phyloP scores from a whole-genome alignment of 2,113 vertebrate species.

The Hippoglossus stenolepis region DNA sequence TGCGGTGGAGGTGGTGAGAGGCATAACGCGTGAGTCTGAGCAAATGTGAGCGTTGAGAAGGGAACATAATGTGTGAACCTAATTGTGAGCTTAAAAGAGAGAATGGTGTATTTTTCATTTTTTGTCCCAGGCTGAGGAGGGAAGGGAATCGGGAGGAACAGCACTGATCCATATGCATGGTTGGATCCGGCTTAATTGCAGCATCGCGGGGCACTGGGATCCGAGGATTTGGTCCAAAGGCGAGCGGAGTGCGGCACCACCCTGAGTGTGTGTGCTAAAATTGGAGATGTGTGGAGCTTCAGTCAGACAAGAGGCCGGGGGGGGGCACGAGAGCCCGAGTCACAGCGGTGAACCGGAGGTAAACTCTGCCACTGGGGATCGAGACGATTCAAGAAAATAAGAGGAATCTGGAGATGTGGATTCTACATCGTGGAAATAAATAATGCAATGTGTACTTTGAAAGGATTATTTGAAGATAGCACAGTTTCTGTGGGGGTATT shows the following conservation, averaged over 20 bases:
- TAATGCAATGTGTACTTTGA: conserved; percentile 34
- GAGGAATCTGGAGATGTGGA: conserved; percentile 16
- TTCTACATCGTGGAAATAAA: conserved; percentile 38
- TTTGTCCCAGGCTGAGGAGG: conserved; percentile 18
- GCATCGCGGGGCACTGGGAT: conserved; percentile 24
- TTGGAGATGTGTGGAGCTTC: neutral
- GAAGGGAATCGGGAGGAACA: conserved; percentile 40
- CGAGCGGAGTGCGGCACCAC: conserved; percentile 8
- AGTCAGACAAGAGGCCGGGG: neutral
- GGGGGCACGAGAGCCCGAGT: neutral
- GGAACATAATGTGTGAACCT: conserved; percentile 5
- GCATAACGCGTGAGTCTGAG: neutral
- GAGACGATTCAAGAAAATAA: conserved; percentile 12
- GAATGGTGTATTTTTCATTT: conserved; percentile 1
- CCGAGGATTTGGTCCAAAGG: conserved; percentile 34
- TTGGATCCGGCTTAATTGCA: conserved; percentile 54
- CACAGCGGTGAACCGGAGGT: conserved; percentile 29
- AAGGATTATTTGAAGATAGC: conserved; percentile 4
- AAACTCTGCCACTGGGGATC: conserved; percentile 28
- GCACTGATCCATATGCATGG: conserved; percentile 64
- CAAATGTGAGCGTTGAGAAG: neutral
- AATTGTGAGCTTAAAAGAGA: conserved; percentile 39
- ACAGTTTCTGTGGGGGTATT: neutral
- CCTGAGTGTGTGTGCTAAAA: conserved; percentile 11
- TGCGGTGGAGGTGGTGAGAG: neutral